phyloP scores from a whole-genome alignment of 2,888 invertebrate genomes.

The Piscicola geometra region DNA sequence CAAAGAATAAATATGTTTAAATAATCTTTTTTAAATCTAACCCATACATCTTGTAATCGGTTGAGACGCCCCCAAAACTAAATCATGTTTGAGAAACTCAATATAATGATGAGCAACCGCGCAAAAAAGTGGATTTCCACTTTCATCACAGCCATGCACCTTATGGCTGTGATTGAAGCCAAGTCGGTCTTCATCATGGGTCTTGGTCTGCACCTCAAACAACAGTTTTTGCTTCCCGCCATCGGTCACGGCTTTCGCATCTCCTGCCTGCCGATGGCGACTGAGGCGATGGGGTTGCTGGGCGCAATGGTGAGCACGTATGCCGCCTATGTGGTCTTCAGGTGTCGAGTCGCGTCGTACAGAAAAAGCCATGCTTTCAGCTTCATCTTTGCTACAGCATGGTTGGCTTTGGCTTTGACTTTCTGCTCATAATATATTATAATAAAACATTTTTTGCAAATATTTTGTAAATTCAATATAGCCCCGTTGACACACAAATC shows the following conservation, averaged over 20 bases:
- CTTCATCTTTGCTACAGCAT: background rate
- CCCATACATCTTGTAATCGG: too few relatives aligned
- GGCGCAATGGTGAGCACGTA: background rate
- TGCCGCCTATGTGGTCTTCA: constrained; percentile 17
- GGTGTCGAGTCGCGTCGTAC: constrained; percentile 20
- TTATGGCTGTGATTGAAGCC: constrained; percentile 11
- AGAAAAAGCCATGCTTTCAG: background rate
- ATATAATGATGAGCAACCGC: background rate
- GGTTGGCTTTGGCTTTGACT: too few relatives aligned
- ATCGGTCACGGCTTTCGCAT: constrained; percentile 16
- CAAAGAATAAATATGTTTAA: too few relatives aligned
- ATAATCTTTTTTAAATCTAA: too few relatives aligned
- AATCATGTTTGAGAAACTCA: too few relatives aligned
- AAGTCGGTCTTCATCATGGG: constrained; percentile 17
- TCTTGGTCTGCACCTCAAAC: constrained; percentile 16
- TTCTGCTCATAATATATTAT: too few relatives aligned
- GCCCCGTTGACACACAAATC: too few relatives aligned
- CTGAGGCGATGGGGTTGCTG: constrained; percentile 3
- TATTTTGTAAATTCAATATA: too few relatives aligned
- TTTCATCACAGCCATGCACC: constrained; percentile 16
- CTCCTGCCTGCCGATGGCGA: background rate
- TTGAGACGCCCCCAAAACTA: too few relatives aligned
- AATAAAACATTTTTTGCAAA: too few relatives aligned
- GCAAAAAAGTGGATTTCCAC: background rate
- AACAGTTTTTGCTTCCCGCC: background rate